Evolutionary conservation across 1,140 invertebrate species (phyloP), one percentile per base, ranked within the genome.

Genomic region (Bradysia coprophila): DNA sequence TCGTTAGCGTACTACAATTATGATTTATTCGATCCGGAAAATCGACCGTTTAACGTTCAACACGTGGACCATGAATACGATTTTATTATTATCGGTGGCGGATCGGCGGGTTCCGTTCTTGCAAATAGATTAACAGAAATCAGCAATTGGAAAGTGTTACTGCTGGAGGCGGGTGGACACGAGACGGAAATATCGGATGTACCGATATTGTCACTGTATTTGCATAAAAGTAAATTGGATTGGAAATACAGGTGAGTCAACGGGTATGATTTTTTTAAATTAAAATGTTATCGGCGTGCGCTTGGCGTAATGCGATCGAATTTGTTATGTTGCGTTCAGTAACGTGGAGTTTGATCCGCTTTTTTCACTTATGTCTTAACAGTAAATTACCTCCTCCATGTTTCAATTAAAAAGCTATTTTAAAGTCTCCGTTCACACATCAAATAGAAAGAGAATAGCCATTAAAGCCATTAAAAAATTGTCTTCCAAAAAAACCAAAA

Each of bases 141-240:
- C 22, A 68, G 73, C 2, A 64, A 76, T 19, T 85, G 81, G 76
- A 84, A 70, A 41, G 77, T 92, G 0, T 61, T 93, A 15, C 56
- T 94, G 4, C 48, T 94, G 16, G 90, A 94, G 63, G 88, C 88
- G 0, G 90, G 89, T 1, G 83, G 81, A 1, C 79, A 85, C 41
- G 87, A 92, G 49, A 79, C 77, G 0, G 75, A 85, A 50, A 78
- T 88, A 22, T 78, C 81, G 0, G 78, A 83, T 52, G 84, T 89
- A 6, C 86, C 86, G 0, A 68, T 84, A 34, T 60, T 89, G 1
- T 89, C 86, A 15, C 59, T 89, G 3, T 89, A 86, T 51, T 65
- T 93, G 36, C 88, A 92, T 56, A 85, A 87, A 46, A 91, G 86
- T 51, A 83, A 84, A 62, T 49, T 89, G 47, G 90, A 95, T 61